A percentile compares a stretch with the other conserved stretches of the same genome.
Evolutionary conservation across 1,140 invertebrate genomes (phyloP).

Genomic region (Drosophila bocqueti): DNA sequence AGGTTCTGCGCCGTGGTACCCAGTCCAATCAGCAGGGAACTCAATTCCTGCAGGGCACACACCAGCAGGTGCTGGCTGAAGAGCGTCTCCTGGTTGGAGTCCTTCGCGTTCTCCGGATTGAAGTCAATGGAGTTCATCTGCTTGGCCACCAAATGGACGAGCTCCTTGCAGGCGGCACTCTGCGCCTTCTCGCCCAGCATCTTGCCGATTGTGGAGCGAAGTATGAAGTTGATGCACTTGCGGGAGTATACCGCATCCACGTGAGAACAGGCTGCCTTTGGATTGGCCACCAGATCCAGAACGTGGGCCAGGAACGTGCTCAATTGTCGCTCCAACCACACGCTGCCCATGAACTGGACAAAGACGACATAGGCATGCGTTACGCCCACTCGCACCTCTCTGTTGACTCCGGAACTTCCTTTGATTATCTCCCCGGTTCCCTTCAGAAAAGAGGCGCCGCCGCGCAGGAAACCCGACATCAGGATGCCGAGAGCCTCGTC

Average conservation of each 20-base stretch:
- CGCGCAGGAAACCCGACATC: constrained; percentile 97
- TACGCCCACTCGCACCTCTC: constrained; percentile 98
- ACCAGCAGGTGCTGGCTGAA: constrained; percentile 97
- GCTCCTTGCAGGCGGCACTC: constrained; percentile 96
- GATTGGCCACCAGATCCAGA: constrained; percentile 96
- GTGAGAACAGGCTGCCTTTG: constrained; percentile 96
- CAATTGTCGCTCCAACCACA: constrained; percentile 97
- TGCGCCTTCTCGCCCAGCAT: constrained; percentile 98
- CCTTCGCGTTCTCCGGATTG: constrained; percentile 95
- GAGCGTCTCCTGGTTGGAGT: constrained; percentile 94
- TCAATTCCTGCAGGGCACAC: constrained; percentile 96
- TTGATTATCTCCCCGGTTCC: constrained; percentile 98
- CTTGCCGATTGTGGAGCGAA: constrained; percentile 95
- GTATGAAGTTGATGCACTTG: constrained; percentile 98
- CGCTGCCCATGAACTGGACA: constrained; percentile 95
- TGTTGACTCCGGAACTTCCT: constrained; percentile 95
- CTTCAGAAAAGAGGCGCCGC: constrained; percentile 97
- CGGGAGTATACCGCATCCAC: constrained; percentile 99
- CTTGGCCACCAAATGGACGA: constrained; percentile 95
- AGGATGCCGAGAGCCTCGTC: constrained; percentile 97
- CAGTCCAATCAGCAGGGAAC: constrained; percentile 93
- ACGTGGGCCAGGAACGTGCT: constrained; percentile 94
- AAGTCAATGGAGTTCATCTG: constrained; percentile 98
- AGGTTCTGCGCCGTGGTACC: constrained; percentile 96
- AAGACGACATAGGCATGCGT: constrained; percentile 98